Percentiles rank a stretch among this genome's conserved stretches.
Conservation (phyloP, 1,140 invertebrate genomes). For the Gonioctena quinquepunctata region DNA sequence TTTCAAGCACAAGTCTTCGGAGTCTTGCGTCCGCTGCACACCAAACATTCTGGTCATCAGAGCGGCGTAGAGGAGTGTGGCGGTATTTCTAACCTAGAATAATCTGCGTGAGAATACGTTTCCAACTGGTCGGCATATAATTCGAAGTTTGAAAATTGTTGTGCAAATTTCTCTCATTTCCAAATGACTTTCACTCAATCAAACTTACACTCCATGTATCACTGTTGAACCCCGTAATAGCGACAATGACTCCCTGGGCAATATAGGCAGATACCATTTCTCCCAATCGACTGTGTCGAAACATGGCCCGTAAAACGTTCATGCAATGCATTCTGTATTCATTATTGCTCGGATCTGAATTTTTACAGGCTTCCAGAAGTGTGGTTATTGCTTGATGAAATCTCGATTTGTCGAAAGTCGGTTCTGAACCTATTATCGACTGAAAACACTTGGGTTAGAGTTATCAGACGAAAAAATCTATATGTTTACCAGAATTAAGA, state of each 20-base stretch:
- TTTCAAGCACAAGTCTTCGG: conserved; percentile 72
- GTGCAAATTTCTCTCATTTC: too few relatives aligned
- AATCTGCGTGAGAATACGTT: too few relatives aligned
- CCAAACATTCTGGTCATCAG: conserved; percentile 90
- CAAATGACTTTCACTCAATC: too few relatives aligned
- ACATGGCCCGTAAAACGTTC: conserved; percentile 84
- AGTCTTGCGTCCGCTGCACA: conserved; percentile 75
- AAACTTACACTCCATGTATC: conserved; percentile 75
- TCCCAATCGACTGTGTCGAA: conserved; percentile 73
- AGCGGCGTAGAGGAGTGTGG: conserved; percentile 82
- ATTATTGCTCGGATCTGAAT: conserved; percentile 18
- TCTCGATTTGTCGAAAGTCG: conserved; percentile 58
- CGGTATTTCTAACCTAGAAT: conserved; percentile 85
- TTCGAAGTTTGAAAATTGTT: too few relatives aligned
- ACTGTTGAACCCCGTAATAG: conserved; percentile 76
- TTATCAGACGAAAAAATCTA: neutral
- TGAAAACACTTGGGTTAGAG: too few relatives aligned
- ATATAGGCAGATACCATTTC: conserved; percentile 75
- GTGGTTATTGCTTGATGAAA: conserved; percentile 67
- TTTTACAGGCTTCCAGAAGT: conserved; percentile 60
- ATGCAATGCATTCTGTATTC: conserved; percentile 76
- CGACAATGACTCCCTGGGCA: conserved; percentile 70
- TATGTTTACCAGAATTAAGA: conserved; percentile 29
- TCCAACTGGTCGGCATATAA: too few relatives aligned
- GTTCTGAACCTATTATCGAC: conserved; percentile 75